Evolutionary conservation across 2,113 vertebrate species (phyloP).

Genomic region (Paratilapia polleni): DNA sequence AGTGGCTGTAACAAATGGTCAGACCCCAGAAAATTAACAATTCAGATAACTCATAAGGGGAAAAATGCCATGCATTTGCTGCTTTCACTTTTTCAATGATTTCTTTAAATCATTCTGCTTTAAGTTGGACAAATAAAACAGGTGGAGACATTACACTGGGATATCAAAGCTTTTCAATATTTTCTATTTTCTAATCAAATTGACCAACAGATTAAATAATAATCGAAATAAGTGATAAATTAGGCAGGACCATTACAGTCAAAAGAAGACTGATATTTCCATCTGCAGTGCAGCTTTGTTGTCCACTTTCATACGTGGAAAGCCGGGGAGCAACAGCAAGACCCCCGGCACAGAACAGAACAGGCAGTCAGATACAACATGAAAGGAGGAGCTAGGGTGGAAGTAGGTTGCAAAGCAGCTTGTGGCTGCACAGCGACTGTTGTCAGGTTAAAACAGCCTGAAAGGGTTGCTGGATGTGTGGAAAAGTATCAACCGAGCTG

Average conservation of each 20-base stretch:
- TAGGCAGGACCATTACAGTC: background rate
- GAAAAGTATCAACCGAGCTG: background rate
- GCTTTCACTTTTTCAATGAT: background rate
- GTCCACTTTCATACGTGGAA: background rate
- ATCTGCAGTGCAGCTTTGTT: background rate
- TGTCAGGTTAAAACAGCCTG: background rate
- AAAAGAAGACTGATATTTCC: too few species aligned
- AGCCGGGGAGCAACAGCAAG: too few species aligned
- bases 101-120: background rate
- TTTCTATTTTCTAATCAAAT: background rate
- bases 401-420: background rate
- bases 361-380: background rate
- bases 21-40: background rate
- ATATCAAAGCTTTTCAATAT: accelerated
- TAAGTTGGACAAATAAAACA: background rate
- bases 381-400: background rate
- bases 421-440: background rate
- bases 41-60: background rate
- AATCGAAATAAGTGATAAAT: background rate
- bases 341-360: too few species aligned
- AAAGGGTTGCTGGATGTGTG: background rate
- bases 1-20: background rate
- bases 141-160: background rate
- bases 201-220: background rate
- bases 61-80: background rate